Conservation (phyloP, 2,113 vertebrate species). For the Oncorhynchus masou region DNA sequence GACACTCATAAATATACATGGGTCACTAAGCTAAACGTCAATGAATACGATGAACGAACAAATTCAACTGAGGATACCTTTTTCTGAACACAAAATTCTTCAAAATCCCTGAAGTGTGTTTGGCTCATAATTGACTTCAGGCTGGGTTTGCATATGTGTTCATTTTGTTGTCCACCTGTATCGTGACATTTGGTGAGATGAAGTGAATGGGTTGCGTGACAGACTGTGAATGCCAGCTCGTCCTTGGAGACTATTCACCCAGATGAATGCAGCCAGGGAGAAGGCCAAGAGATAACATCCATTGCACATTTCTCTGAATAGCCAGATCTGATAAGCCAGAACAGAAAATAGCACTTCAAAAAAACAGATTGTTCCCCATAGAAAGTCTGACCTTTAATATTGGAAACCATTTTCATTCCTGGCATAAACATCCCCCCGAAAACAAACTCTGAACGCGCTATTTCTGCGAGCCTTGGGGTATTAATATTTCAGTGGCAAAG, state of each 20-base stretch:
- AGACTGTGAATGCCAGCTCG: background rate
- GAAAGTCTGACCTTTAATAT: slow-evolving; percentile 32
- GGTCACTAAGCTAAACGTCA: slow-evolving; percentile 28
- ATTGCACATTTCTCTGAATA: background rate
- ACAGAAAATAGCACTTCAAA: background rate
- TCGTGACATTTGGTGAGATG: slow-evolving; percentile 9
- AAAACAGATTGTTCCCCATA: slow-evolving; percentile 6
- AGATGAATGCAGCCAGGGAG: background rate
- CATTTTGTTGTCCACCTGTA: background rate
- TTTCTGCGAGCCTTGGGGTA: slow-evolving; percentile 4
- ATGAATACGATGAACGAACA: slow-evolving; percentile 29
- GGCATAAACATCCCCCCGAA: slow-evolving; percentile 20
- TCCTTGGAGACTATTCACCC: background rate
- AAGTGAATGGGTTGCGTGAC: background rate
- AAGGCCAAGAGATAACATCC: background rate
- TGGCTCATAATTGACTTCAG: background rate
- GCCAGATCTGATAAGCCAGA: background rate
- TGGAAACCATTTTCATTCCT: slow-evolving; percentile 17
- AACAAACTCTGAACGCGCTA: slow-evolving; percentile 7
- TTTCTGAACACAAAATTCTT: background rate
- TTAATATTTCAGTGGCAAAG: slow-evolving; percentile 34
- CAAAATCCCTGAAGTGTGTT: background rate
- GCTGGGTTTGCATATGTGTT: background rate
- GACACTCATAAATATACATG: slow-evolving; percentile 41
- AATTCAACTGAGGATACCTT: slow-evolving; percentile 23